Base-by-base conservation (phyloP, 2,113 vertebrate species). In the Pica pica region DNA sequence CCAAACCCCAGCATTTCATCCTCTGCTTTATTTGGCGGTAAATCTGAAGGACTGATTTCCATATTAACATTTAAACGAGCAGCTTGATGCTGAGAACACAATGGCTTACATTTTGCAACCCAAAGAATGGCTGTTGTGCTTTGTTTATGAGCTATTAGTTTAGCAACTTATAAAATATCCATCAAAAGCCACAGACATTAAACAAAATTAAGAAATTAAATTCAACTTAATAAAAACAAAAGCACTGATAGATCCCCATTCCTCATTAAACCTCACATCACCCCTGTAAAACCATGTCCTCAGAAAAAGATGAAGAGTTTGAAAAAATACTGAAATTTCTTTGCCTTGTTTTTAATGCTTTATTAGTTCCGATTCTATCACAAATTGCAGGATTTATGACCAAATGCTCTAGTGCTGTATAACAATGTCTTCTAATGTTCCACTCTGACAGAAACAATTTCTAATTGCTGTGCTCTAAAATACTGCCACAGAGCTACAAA, bases 301-400 rank as follows among this genome's bases (percentile, higher is more conserved):
- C 56, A 30, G 26, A 65, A 11, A 65, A 65, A 81, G 15, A 65
- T 30, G 17, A 55, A 59, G 47, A 35, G 37, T 46, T 85, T 46
- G 50, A 57, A 87, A 79, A 63, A 47, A 31, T 41, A 82, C 47
- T 21, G n/a, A 63, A 80, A 86, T 71, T 50, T 71, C 78, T 96
- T 78, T 82, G 33, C 73, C 33, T 53, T 86, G 47, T 90, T 93
- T 89, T 92, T 73, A 67, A 95, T 64, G 46, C 53, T 95, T 93
- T 90, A 63, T 94, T 94, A 83, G 83, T 86, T 96, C 67, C 94
- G 79, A 89, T 89, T 93, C 49, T 77, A 82, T 47, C 71, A 94
- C 89, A 96, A 91, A 87, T 65, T n/a, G 37, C 65, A 97, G 95
- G 76, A 97, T 96, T 96, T 93, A 94, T 82, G 85, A 93, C 78